A percentile compares a stretch with the other conserved stretches of the same genome.
These are phyloP conservation scores for Leucopsar rothschildi DNA, from an alignment of 2,113 vertebrate genomes.

Conservation along the genomic window DNA sequence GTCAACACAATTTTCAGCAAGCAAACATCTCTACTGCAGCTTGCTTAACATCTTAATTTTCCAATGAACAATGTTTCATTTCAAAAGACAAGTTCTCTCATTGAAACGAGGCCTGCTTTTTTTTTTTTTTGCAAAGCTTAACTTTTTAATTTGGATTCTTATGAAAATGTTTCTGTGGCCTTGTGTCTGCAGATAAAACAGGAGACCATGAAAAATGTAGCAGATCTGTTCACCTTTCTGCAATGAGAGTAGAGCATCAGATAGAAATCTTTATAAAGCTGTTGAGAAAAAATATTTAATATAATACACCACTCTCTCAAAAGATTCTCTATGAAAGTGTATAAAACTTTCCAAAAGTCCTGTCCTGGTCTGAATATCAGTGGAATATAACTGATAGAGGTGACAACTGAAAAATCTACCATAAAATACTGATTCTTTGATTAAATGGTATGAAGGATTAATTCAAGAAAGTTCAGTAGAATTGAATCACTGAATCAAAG, in stretches of 20 bases:
- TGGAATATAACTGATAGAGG: neutral
- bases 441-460: neutral
- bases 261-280: neutral
- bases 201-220: neutral
- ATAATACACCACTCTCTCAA: neutral
- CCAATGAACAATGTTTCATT: neutral
- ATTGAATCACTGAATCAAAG: neutral
- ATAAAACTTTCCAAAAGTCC: neutral
- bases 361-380: neutral
- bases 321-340: neutral
- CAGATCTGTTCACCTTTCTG: neutral
- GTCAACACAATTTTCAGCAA: neutral
- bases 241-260: neutral
- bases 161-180: neutral
- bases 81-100: neutral
- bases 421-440: neutral
- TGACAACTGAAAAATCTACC: neutral
- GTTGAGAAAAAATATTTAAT: neutral
- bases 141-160: neutral
- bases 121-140: neutral
- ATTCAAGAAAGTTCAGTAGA: neutral
- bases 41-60: neutral
- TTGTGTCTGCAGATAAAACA: neutral
- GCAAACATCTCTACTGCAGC: neutral
- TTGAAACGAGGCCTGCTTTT: neutral